These are phyloP conservation scores for Chlorops oryzae DNA, from an alignment of 1,140 invertebrate genomes.

Conservation along the genomic window DNA sequence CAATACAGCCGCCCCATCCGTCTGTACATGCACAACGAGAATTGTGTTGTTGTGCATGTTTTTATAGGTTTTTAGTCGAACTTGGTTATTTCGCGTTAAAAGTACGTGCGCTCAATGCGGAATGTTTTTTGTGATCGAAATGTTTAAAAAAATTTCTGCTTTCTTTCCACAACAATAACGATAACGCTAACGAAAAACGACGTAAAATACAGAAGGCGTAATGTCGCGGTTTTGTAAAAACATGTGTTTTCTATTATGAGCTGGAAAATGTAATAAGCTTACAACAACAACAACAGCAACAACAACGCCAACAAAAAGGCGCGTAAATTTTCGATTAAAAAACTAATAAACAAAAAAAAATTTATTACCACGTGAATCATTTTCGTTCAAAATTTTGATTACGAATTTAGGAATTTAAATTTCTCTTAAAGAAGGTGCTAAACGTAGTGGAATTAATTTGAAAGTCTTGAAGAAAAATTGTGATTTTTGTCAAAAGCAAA, in stretches of 20 bases:
- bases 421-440: no score
- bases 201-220: no score
- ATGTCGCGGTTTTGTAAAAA: no score
- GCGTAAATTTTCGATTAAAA: constrained; percentile 9
- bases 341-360: neutral
- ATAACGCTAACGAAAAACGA: no score
- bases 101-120: constrained; percentile 32
- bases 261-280: no score
- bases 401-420: no score
- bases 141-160: neutral
- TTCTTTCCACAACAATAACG: neutral
- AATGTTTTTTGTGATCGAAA: neutral
- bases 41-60: constrained; percentile 24
- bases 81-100: constrained; percentile 45
- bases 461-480: neutral
- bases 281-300: constrained; percentile 10
- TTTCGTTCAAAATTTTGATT: no score
- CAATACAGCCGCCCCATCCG: no score
- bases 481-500: neutral
- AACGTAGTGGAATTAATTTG: neutral
- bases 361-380: neutral
- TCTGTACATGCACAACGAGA: no score
- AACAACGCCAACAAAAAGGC: constrained; percentile 25
- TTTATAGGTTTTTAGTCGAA: constrained; percentile 48
- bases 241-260: no score